Evolutionary conservation across 2,888 invertebrate species (phyloP).

Genomic region (Parnassius glacialis): DNA sequence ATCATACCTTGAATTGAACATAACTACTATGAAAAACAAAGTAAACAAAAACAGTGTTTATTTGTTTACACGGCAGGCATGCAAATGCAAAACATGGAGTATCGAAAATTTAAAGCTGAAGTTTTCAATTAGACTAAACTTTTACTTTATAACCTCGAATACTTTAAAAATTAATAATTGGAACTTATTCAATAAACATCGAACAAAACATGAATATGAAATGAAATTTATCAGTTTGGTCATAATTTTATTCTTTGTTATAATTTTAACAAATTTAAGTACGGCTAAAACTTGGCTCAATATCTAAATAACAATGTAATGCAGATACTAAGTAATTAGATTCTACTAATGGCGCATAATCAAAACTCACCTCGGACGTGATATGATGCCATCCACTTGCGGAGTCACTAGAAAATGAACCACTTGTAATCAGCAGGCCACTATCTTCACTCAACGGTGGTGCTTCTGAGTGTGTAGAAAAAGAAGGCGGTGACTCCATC

Average conservation of each 20-base stretch:
- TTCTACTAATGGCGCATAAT: constrained; percentile 16
- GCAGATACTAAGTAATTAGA: neutral
- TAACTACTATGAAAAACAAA: neutral
- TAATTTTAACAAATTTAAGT: no score
- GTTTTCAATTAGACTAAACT: constrained; percentile 20
- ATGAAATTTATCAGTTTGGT: no score
- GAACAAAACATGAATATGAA: neutral
- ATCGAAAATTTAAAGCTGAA: constrained; percentile 19
- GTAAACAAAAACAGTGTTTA: constrained; percentile 5
- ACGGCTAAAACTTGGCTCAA: no score
- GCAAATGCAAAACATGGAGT: constrained; percentile 14
- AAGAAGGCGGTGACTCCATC: constrained; percentile 90
- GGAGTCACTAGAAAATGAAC: constrained; percentile 88
- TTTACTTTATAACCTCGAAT: constrained; percentile 27
- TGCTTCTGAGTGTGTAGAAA: constrained; percentile 87
- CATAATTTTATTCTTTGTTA: no score
- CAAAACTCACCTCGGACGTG: constrained; percentile 82
- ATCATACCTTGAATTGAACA: no score
- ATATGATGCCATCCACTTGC: constrained; percentile 85
- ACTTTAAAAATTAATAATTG: constrained; percentile 19
- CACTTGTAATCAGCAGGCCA: constrained; percentile 86
- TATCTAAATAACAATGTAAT: no score
- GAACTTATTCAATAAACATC: constrained; percentile 22
- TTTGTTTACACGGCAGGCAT: constrained; percentile 20
- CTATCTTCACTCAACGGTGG: constrained; percentile 88